A percentile compares a stretch with the other conserved stretches of the same genome.
phyloP scores from a whole-genome alignment of 2,113 vertebrate genomes.

The Alexandromys fortis region DNA sequence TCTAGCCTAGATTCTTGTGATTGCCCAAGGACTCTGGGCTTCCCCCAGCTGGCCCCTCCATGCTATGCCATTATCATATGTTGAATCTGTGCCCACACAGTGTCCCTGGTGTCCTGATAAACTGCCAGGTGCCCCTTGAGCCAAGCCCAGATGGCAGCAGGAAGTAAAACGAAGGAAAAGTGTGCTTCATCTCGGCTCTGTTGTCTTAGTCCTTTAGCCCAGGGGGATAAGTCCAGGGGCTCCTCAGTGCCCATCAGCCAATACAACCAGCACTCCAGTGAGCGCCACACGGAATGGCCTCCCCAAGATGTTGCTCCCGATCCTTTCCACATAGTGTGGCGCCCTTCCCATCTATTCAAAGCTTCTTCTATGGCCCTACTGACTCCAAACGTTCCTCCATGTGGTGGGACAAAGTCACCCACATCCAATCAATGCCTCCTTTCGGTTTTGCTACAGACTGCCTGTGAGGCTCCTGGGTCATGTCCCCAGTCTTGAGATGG shows the following conservation, averaged over 20 bases:
- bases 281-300: rapidly evolving
- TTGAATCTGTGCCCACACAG: background rate
- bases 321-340: background rate
- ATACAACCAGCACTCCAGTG: background rate
- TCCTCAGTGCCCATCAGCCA: rapidly evolving
- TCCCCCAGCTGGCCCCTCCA: background rate
- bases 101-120: background rate
- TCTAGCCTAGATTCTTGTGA: no score
- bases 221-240: rapidly evolving
- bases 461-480: background rate
- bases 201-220: background rate
- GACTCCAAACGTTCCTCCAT: background rate
- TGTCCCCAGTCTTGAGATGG: no score
- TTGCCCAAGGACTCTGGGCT: background rate
- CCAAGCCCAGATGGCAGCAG: background rate
- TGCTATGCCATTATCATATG: background rate
- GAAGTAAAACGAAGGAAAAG: background rate
- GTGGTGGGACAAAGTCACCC: background rate
- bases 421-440: rapidly evolving
- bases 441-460: background rate
- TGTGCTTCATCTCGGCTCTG: background rate
- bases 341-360: no score
- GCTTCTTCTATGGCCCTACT: background rate
- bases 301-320: background rate
- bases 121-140: no score